These are phyloP conservation scores for Heliconius hortense DNA, from an alignment of 2,888 invertebrate species.

Conservation along the genomic window DNA sequence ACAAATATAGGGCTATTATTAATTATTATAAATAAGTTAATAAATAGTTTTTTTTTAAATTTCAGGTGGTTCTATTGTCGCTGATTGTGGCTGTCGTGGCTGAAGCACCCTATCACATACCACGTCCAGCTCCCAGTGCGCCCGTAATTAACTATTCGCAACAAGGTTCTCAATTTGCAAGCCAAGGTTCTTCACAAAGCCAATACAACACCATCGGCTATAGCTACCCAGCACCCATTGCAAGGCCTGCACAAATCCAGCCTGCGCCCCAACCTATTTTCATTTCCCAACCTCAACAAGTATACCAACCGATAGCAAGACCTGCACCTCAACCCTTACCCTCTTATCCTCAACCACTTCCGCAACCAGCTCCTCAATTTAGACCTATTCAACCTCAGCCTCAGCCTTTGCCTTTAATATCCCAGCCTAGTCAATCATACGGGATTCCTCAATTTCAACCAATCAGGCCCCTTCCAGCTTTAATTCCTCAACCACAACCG, in stretches of 20 bases:
- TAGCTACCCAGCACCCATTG: slow-evolving; percentile 37
- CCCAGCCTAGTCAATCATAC: slow-evolving; percentile 28
- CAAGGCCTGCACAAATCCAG: slow-evolving; percentile 36
- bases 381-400: slow-evolving; percentile 25
- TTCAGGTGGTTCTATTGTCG: slow-evolving; percentile 65
- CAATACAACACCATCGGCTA: slow-evolving; percentile 23
- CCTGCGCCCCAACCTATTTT: slow-evolving; percentile 33
- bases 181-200: slow-evolving; percentile 12
- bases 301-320: slow-evolving; percentile 38
- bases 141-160: slow-evolving; percentile 57
- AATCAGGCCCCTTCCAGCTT: slow-evolving; percentile 18
- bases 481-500: slow-evolving; percentile 27
- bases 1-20: background rate
- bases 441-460: slow-evolving; percentile 26
- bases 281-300: slow-evolving; percentile 37
- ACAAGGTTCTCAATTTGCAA: slow-evolving; percentile 23
- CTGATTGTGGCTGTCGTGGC: slow-evolving; percentile 62
- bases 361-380: slow-evolving; percentile 40
- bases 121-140: slow-evolving; percentile 60
- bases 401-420: slow-evolving; percentile 21
- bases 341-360: slow-evolving; percentile 40
- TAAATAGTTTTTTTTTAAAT: background rate
- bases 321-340: slow-evolving; percentile 45
- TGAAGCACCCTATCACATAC: slow-evolving; percentile 72
- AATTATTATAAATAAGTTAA: background rate